phyloP scores from a whole-genome alignment of 2,797 vertebrate genomes.

The Acanthis flammea region DNA sequence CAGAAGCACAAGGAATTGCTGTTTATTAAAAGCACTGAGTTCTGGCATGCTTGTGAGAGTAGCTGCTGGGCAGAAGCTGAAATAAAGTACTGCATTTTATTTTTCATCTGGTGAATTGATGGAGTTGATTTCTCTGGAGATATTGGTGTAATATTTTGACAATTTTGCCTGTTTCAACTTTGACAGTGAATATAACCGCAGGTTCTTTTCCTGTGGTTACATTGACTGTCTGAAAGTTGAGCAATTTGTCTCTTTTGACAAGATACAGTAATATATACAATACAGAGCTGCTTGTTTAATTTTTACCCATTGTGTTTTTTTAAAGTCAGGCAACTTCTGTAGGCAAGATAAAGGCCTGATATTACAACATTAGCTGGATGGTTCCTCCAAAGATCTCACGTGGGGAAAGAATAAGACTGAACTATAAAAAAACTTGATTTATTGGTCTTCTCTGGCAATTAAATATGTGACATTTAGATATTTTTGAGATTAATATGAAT shows the following conservation, averaged over 20 bases:
- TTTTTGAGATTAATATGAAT: not conserved
- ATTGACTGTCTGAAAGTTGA: not conserved
- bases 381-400: not conserved
- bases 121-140: not conserved
- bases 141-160: not conserved
- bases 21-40: fast-evolving
- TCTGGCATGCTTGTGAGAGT: not conserved
- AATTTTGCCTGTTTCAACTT: not conserved
- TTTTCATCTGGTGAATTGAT: not conserved
- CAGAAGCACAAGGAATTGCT: not conserved
- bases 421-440: not conserved
- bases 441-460: not conserved
- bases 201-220: not conserved
- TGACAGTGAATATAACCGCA: no score
- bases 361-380: not conserved
- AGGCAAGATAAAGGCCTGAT: not conserved
- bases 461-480: not conserved
- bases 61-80: not conserved
- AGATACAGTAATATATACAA: not conserved
- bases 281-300: not conserved
- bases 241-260: not conserved
- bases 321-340: not conserved
- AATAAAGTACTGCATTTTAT: not conserved
- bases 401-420: not conserved
- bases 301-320: not conserved